These are phyloP conservation scores for Lysandra coridon DNA, from an alignment of 2,888 invertebrate species.

Conservation along the genomic window DNA sequence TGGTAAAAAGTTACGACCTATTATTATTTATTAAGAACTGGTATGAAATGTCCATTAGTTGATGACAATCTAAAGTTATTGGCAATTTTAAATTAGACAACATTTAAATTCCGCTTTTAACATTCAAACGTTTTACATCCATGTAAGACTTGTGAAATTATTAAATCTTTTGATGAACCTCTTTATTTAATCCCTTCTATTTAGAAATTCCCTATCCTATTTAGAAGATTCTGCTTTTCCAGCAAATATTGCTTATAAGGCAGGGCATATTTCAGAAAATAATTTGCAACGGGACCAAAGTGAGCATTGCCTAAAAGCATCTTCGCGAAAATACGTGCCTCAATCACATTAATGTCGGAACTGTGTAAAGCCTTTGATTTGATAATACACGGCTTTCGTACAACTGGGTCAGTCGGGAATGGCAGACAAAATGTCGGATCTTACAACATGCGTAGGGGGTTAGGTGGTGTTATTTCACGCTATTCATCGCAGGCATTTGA, in stretches of 20 bases:
- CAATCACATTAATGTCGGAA: constrained; percentile 10
- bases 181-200: not conserved
- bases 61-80: no score
- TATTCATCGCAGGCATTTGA: not conserved
- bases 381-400: constrained; percentile 12
- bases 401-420: constrained; percentile 9
- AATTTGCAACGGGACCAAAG: not conserved
- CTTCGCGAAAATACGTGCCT: not conserved
- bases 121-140: no score
- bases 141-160: no score
- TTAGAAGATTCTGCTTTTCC: not conserved
- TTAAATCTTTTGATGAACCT: not conserved
- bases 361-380: constrained; percentile 25
- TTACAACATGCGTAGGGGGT: not conserved
- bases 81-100: no score
- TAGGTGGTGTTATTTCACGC: constrained; percentile 5
- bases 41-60: not conserved
- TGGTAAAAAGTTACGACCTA: not conserved
- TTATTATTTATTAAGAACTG: no score
- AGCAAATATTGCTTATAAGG: not conserved
- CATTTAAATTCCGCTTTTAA: no score
- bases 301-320: not conserved
- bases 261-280: not conserved
- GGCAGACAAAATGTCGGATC: constrained; percentile 13
- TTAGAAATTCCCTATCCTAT: no score